phyloP scores from a whole-genome alignment of 2,113 vertebrate species.

The Galbula dea region DNA sequence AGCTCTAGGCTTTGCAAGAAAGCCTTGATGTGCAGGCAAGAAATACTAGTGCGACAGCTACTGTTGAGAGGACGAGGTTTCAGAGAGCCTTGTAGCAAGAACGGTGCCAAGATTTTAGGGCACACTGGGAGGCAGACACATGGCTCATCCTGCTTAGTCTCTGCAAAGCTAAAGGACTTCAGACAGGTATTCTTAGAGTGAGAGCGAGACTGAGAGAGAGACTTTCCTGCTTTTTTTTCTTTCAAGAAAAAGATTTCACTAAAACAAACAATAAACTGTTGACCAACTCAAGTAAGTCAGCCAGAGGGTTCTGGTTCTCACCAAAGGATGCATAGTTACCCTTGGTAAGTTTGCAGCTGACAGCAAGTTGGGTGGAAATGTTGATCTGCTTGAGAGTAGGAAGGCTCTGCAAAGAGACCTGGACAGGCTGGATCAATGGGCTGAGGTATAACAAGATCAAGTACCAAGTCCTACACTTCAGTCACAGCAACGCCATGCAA shows the following conservation, averaged over 20 bases:
- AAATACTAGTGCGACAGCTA: neutral
- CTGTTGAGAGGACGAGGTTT: neutral
- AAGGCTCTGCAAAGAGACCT: too few relatives aligned
- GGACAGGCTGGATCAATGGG: too few relatives aligned
- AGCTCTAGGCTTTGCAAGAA: neutral
- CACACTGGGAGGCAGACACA: neutral
- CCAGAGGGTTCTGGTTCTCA: neutral
- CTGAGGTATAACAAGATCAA: too few relatives aligned
- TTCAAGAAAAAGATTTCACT: neutral
- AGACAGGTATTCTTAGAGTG: neutral
- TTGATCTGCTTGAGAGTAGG: too few relatives aligned
- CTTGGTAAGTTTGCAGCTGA: too few relatives aligned
- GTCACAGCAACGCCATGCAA: too few relatives aligned
- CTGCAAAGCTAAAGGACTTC: neutral
- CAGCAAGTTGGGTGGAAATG: too few relatives aligned
- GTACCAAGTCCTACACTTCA: too few relatives aligned
- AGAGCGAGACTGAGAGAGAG: neutral
- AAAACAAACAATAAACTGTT: neutral
- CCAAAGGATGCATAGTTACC: neutral
- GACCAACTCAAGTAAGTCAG: rapidly evolving
- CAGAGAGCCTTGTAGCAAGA: neutral
- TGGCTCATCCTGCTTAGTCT: rapidly evolving
- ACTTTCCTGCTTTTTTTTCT: neutral
- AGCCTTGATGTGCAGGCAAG: neutral
- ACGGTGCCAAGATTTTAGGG: neutral